Conservation (phyloP, 2,797 vertebrate species). For the Lepus oiostolus region DNA sequence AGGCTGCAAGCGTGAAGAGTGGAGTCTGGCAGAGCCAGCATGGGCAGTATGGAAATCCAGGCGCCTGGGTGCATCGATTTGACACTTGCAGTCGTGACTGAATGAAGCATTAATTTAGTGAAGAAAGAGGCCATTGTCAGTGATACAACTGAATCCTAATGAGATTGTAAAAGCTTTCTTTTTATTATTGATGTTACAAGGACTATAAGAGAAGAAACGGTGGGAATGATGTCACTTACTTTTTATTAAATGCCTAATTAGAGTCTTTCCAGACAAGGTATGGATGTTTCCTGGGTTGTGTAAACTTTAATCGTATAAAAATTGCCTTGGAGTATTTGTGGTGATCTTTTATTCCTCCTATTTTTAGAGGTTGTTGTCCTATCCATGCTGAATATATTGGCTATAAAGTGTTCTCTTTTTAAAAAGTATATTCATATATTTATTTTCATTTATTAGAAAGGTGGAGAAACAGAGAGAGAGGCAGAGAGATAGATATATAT, state of each 20-base stretch:
- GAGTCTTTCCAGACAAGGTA: conserved; percentile 40
- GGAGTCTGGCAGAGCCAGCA: neutral
- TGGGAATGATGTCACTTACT: conserved; percentile 43
- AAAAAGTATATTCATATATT: too few relatives aligned
- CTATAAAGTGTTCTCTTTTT: neutral
- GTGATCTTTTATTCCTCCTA: neutral
- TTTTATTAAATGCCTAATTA: conserved; percentile 65
- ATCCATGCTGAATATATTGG: neutral
- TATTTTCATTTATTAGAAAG: too few relatives aligned
- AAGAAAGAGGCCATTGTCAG: conserved; percentile 66
- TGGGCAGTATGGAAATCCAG: neutral
- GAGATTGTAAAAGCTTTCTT: conserved; percentile 57
- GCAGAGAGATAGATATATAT: too few relatives aligned
- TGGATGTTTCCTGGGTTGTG: conserved; percentile 36
- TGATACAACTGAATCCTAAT: conserved; percentile 42
- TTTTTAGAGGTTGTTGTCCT: neutral
- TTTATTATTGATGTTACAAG: conserved; percentile 57
- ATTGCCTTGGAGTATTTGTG: neutral
- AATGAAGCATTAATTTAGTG: conserved; percentile 46
- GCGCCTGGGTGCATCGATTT: neutral
- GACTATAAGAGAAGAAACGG: conserved; percentile 38
- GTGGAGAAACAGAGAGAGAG: too few relatives aligned
- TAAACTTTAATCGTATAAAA: conserved; percentile 51
- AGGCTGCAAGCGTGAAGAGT: neutral
- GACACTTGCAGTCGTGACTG: neutral